Evolutionary conservation across 2,888 invertebrate genomes (phyloP).

Genomic region (Drosophila stalkeri): DNA sequence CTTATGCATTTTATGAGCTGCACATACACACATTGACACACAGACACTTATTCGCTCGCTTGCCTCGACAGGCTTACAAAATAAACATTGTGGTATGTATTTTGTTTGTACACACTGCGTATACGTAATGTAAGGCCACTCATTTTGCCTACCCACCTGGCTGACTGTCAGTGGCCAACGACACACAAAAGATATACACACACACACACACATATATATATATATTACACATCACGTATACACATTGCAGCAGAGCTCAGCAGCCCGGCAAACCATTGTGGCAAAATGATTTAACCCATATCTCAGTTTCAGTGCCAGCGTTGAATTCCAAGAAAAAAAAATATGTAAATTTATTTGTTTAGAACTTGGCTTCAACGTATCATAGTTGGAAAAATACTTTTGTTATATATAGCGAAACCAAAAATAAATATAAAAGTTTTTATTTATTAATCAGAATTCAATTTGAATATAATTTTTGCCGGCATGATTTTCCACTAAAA

Average conservation of each 20-base stretch:
- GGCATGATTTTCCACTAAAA: neutral
- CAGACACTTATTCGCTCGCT: constrained; percentile 74
- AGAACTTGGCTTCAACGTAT: neutral
- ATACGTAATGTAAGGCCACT: constrained; percentile 73
- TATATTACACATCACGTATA: constrained; percentile 40
- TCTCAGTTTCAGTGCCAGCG: constrained; percentile 17
- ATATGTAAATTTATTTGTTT: neutral
- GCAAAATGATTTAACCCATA: constrained; percentile 62
- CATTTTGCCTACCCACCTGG: constrained; percentile 62
- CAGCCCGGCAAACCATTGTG: constrained; percentile 57
- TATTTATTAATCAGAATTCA: neutral
- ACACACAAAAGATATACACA: constrained; percentile 39
- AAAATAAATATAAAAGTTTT: neutral
- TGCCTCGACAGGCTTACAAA: constrained; percentile 73
- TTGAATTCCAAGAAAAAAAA: neutral
- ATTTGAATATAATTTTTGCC: neutral
- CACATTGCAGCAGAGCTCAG: constrained; percentile 54
- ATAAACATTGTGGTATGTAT: constrained; percentile 78
- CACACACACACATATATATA: constrained; percentile 13
- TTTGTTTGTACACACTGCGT: constrained; percentile 76
- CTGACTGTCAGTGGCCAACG: constrained; percentile 50
- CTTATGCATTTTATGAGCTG: constrained; percentile 55
- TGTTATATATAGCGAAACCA: neutral
- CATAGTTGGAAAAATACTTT: neutral
- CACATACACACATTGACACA: constrained; percentile 34